A percentile compares a stretch with the other conserved stretches of the same genome.
phyloP scores from a whole-genome alignment of 2,888 invertebrate genomes.

The Coelinius sp. region DNA sequence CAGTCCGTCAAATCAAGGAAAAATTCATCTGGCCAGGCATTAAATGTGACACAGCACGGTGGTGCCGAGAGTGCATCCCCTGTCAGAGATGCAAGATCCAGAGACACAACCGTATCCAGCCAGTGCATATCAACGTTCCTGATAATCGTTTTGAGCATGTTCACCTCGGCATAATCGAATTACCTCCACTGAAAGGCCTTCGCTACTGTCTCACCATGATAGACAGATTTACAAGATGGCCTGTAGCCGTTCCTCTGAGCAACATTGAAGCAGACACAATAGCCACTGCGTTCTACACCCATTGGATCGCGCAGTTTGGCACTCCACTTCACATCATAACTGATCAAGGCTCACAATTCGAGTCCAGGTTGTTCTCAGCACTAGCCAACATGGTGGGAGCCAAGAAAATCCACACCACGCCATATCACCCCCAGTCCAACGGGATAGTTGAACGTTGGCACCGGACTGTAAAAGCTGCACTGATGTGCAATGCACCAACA shows the following conservation, averaged over 20 bases:
- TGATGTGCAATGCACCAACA: too few relatives aligned
- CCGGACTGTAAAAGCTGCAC: neutral
- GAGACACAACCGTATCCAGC: neutral
- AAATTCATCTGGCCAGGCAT: constrained; percentile 50
- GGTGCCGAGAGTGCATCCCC: constrained; percentile 44
- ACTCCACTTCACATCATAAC: constrained; percentile 6
- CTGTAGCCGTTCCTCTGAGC: constrained; percentile 55
- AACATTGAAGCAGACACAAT: constrained; percentile 55
- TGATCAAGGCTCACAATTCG: constrained; percentile 30
- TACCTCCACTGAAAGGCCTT: constrained; percentile 42
- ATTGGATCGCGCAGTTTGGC: constrained; percentile 7
- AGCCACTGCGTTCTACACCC: constrained; percentile 47
- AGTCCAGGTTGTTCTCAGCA: constrained; percentile 7
- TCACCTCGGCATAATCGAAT: constrained; percentile 25
- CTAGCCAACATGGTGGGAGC: neutral
- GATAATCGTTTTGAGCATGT: constrained; percentile 31
- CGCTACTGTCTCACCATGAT: constrained; percentile 57
- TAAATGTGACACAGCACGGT: constrained; percentile 39
- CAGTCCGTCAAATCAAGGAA: constrained; percentile 36
- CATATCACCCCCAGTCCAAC: neutral
- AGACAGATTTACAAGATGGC: constrained; percentile 56
- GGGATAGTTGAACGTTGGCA: neutral
- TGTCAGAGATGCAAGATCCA: neutral
- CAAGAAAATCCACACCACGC: neutral
- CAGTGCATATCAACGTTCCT: neutral